Base-by-base conservation (phyloP, 2,113 vertebrate genomes). In the Ifrita kowaldi region DNA sequence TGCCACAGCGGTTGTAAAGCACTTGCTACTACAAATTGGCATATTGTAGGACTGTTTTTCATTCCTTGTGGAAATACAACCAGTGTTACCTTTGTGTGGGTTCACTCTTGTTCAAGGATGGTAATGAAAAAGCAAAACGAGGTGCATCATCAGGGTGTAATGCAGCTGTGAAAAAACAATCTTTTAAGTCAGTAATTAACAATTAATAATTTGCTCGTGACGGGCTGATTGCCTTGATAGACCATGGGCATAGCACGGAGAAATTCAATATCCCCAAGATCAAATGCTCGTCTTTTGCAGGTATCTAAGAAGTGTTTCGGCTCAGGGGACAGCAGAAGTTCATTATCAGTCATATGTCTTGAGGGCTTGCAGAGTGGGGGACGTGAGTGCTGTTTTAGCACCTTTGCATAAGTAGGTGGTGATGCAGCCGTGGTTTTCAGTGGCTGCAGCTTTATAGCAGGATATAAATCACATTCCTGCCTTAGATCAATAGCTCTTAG, bases 401-500 rank as follows among this genome's bases (percentile, higher is more conserved):
- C 52, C 42, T 85, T 49, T 75, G 35, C 3, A 7, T 75, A 50
- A 35, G 60, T 42, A 75, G 83, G 35, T 65, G 83, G 60, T 35
- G 83, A 20, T 65, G 70, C 83, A 85, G 83, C 35, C 52, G 7
- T 11, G 35, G 60, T 26, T 65, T 75, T 65, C 50, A n/a, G 50
- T 0, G 1, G 19, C 60, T 49, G 50, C 0, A 3, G 13, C 24
- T 75, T 65, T 75, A 30, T 7, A 30, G 60, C 24, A 42, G 60
- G 50, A n/a, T 7, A 11, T 57, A 42, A 67, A 57, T 85, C 60
- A 75, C 30, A 42, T 42, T 85, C 60, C 42, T 65, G 20, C 4
- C 30, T 41, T 30, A 35, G 60, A 67, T 57, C 70, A 67, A 49
- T 35, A 67, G 60, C 30, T 65, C 70, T 49, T 5, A 21, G 42